These are phyloP conservation scores for Cephus spinipes DNA, from an alignment of 2,888 invertebrate genomes.

Conservation along the genomic window DNA sequence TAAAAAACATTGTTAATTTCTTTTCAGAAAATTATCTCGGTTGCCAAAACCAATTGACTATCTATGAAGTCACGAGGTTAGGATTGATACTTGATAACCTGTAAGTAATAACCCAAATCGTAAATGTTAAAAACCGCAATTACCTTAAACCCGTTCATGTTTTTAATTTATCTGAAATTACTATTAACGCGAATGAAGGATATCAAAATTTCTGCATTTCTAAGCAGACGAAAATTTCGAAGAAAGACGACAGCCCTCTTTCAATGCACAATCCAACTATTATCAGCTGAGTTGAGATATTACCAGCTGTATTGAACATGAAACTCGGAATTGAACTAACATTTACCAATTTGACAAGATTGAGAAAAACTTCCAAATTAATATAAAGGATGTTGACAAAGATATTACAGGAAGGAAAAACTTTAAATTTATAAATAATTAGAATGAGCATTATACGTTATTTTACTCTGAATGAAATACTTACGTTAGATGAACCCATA, in stretches of 20 bases:
- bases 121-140: neutral
- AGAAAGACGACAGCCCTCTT: neutral
- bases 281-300: neutral
- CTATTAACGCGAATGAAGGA: neutral
- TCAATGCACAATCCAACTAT: neutral
- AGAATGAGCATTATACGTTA: neutral
- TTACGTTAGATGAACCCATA: neutral
- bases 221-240: neutral
- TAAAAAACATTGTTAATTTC: neutral
- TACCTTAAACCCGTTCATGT: neutral
- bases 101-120: neutral
- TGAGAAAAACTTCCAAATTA: neutral
- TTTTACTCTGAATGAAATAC: neutral
- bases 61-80: neutral
- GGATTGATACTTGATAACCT: neutral
- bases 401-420: neutral
- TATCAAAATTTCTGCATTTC: neutral
- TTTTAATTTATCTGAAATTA: neutral
- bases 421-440: neutral
- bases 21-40: neutral
- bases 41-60: neutral
- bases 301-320: neutral
- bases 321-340: neutral
- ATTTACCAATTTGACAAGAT: neutral
- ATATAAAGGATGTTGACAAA: neutral